Percentiles rank a stretch among this genome's conserved stretches.
Conservation (phyloP, 2,888 invertebrate species). For the Eupithecia vulgata region DNA sequence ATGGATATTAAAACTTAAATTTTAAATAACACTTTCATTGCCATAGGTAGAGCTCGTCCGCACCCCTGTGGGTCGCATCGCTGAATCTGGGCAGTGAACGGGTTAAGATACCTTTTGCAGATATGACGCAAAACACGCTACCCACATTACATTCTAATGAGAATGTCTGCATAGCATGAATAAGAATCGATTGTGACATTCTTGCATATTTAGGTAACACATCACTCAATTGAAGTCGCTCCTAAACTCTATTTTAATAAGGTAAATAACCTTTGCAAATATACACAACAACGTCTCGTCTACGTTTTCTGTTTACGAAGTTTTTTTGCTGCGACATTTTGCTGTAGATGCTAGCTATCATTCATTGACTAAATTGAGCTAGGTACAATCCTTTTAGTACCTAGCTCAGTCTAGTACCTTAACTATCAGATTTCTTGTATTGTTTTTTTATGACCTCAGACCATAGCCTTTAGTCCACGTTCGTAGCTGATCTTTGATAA, state of each 20-base stretch:
- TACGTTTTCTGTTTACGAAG: neutral
- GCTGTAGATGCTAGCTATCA: neutral
- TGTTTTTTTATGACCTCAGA: neutral
- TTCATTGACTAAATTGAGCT: neutral
- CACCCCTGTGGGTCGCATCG: neutral
- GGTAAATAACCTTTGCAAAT: slow-evolving; percentile 9
- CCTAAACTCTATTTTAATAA: slow-evolving; percentile 8
- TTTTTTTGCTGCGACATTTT: neutral
- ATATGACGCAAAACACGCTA: neutral
- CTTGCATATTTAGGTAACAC: slow-evolving; percentile 8
- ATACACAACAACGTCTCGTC: slow-evolving; percentile 12
- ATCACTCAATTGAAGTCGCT: neutral
- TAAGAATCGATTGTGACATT: slow-evolving; percentile 10
- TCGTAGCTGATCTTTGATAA: no score
- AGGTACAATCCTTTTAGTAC: neutral
- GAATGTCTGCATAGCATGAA: neutral
- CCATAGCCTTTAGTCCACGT: no score
- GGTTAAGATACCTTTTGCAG: neutral
- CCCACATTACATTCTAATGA: slow-evolving; percentile 1
- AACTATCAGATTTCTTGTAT: neutral
- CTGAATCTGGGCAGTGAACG: neutral
- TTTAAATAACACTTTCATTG: neutral
- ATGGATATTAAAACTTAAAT: no score
- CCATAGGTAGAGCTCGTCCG: neutral
- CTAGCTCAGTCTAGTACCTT: no score